phyloP scores from a whole-genome alignment of 2,888 invertebrate genomes.

The Dioctria linearis region DNA sequence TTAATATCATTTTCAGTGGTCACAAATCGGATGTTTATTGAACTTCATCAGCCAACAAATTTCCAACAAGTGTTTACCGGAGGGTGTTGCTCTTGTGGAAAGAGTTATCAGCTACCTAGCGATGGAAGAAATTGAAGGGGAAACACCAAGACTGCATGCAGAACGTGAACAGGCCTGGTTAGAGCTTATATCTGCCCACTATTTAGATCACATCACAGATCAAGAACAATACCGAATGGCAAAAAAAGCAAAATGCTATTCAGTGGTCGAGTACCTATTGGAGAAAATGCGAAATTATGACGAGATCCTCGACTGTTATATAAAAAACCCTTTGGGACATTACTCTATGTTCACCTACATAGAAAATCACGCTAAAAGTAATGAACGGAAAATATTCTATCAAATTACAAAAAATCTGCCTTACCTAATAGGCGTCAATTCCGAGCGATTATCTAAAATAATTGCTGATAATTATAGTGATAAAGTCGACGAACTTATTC shows the following conservation, averaged over 20 bases:
- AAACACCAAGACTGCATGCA: conserved; percentile 73
- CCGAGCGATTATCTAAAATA: conserved; percentile 76
- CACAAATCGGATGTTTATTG: conserved; percentile 75
- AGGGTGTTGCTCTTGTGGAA: conserved; percentile 73
- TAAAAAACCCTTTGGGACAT: conserved; percentile 76
- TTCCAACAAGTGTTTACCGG: conserved; percentile 71
- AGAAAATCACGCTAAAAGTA: conserved; percentile 69
- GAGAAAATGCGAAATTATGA: conserved; percentile 76
- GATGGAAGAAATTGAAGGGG: conserved; percentile 70
- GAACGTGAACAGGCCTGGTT: conserved; percentile 83
- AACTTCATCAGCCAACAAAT: conserved; percentile 79
- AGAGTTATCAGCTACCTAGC: conserved; percentile 76
- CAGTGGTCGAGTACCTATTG: conserved; percentile 80
- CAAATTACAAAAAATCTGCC: conserved; percentile 72
- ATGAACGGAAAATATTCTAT: conserved; percentile 70
- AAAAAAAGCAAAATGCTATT: conserved; percentile 78
- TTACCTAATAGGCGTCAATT: conserved; percentile 75
- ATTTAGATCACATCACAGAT: conserved; percentile 75
- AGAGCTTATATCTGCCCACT: conserved; percentile 78
- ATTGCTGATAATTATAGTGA: conserved; percentile 74
- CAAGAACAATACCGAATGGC: conserved; percentile 76
- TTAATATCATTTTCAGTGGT: conserved; percentile 65
- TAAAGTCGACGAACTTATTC: conserved; percentile 70
- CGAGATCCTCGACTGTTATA: conserved; percentile 79
- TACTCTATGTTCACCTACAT: conserved; percentile 77